Conservation (phyloP, 2,113 vertebrate species). For the Centropristis striata region DNA sequence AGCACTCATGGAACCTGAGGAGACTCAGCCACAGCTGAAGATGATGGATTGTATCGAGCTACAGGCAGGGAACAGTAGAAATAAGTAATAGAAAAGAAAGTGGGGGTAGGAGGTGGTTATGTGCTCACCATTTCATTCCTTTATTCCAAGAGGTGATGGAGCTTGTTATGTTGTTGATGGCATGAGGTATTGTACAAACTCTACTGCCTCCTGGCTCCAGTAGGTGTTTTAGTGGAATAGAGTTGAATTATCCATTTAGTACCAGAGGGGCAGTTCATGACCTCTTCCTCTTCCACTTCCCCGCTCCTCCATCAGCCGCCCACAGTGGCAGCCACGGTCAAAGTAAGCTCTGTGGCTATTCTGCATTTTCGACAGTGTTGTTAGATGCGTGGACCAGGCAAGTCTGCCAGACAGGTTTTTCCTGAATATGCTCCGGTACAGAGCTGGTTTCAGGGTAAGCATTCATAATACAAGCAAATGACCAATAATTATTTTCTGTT, state of each 20-base stretch:
- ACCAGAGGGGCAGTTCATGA: conserved; percentile 72
- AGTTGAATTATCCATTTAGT: conserved; percentile 83
- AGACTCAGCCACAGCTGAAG: conserved; percentile 29
- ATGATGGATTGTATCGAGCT: conserved; percentile 70
- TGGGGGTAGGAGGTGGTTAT: conserved; percentile 49
- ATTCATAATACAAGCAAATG: conserved; percentile 60
- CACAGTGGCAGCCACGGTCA: conserved; percentile 69
- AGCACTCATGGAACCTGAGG: conserved; percentile 38
- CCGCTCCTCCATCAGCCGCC: conserved; percentile 69
- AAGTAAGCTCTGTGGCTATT: conserved; percentile 68
- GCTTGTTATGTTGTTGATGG: conserved; percentile 74
- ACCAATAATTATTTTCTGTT: conserved; percentile 44
- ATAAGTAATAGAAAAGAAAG: conserved; percentile 66
- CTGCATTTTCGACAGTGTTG: conserved; percentile 56
- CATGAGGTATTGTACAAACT: conserved; percentile 66
- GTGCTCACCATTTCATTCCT: conserved; percentile 54
- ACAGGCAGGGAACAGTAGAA: conserved; percentile 56
- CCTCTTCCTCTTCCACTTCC: conserved; percentile 69
- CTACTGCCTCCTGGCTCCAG: conserved; percentile 53
- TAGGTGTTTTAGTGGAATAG: conserved; percentile 73
- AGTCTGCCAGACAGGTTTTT: conserved; percentile 47
- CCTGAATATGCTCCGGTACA: conserved; percentile 20
- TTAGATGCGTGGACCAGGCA: conserved; percentile 19
- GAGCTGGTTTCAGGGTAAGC: conserved; percentile 43
- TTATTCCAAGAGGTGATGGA: conserved; percentile 64